Conservation (phyloP, 1,140 invertebrate species). For the Lasaia peninsularis region DNA sequence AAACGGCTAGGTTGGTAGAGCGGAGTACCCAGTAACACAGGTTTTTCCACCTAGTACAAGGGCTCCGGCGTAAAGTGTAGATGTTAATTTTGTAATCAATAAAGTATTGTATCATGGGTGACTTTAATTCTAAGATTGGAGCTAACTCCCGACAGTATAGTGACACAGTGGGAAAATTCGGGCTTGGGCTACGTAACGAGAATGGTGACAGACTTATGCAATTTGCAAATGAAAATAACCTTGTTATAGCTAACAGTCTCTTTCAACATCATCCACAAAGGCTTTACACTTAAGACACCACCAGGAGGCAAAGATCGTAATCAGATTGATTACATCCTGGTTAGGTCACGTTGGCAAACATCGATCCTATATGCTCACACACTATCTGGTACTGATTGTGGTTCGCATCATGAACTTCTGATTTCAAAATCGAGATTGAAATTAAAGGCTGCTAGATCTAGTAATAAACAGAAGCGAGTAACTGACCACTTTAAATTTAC, state of each 20-base stretch:
- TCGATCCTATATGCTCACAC: constrained; percentile 10
- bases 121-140: constrained; percentile 31
- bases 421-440: constrained; percentile 7
- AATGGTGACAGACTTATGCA: constrained; percentile 27
- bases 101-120: too few species aligned
- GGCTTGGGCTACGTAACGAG: constrained; percentile 29
- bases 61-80: too few species aligned
- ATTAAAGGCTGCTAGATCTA: too few species aligned
- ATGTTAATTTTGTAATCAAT: too few species aligned
- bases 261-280: constrained; percentile 26
- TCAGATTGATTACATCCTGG: too few species aligned
- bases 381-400: constrained; percentile 14
- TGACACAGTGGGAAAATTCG: constrained; percentile 18
- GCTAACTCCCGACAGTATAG: constrained; percentile 1
- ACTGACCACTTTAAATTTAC: too few species aligned
- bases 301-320: constrained; percentile 20
- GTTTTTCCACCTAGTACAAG: too few species aligned
- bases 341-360: constrained; percentile 5
- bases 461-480: too few species aligned
- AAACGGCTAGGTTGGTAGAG: too few species aligned
- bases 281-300: constrained; percentile 27
- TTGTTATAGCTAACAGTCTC: constrained; percentile 27
- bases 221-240: constrained; percentile 23
- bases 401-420: constrained; percentile 15
- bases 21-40: too few species aligned